Conservation (phyloP, 2,888 invertebrate species). For the Polydrusus tereticollis region DNA sequence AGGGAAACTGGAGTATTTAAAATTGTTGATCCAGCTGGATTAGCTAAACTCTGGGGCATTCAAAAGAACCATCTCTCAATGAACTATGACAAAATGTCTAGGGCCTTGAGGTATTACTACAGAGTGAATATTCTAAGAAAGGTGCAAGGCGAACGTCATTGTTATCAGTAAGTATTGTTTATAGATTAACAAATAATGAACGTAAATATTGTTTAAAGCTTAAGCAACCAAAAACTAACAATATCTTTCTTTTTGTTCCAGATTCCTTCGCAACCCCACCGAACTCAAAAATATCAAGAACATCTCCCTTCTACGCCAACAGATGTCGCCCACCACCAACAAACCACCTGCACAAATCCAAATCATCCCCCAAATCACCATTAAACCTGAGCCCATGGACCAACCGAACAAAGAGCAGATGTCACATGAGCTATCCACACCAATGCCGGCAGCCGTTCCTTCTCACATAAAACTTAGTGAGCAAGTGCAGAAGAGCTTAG, state of each 20-base stretch:
- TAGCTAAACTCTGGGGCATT: conserved; percentile 97
- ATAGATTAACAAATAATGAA: neutral
- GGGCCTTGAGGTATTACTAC: conserved; percentile 95
- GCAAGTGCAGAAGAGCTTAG: conserved; percentile 39
- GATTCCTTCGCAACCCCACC: conserved; percentile 92
- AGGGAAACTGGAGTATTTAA: conserved; percentile 94
- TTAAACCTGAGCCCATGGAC: conserved; percentile 61
- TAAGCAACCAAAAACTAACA: neutral
- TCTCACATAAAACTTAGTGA: conserved; percentile 39
- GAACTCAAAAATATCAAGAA: conserved; percentile 95
- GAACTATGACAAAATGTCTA: conserved; percentile 98
- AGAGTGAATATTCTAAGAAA: conserved; percentile 95
- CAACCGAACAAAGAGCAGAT: conserved; percentile 25
- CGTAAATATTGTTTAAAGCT: too few species aligned
- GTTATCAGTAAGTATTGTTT: conserved; percentile 87
- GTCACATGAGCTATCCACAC: conserved; percentile 19
- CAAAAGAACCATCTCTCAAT: conserved; percentile 97
- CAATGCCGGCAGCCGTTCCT: conserved; percentile 31
- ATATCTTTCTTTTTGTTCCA: conserved; percentile 64
- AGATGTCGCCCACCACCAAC: conserved; percentile 69
- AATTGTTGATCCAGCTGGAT: conserved; percentile 93
- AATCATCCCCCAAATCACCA: conserved; percentile 53
- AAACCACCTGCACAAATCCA: conserved; percentile 55
- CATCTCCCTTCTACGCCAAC: conserved; percentile 88
- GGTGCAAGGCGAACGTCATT: conserved; percentile 96